Conservation (phyloP, 2,113 vertebrate genomes). For the Nycticorax nycticorax region DNA sequence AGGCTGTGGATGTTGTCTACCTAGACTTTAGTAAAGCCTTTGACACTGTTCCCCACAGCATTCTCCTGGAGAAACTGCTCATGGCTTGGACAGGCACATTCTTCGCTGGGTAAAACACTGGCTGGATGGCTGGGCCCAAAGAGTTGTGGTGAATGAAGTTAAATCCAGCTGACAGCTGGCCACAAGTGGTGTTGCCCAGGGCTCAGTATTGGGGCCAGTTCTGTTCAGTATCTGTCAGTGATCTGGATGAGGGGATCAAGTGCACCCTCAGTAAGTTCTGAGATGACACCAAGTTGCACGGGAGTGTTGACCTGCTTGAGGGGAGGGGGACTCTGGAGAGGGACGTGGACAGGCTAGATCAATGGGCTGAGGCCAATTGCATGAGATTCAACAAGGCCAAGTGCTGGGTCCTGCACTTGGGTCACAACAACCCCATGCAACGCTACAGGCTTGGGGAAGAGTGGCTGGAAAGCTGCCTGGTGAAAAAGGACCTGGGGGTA, state of each 20-base stretch:
- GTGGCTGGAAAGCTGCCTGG: neutral
- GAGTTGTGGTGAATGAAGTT: neutral
- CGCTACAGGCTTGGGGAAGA: neutral
- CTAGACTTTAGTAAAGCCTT: neutral
- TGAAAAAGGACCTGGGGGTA: neutral
- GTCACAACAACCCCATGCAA: neutral
- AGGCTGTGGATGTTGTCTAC: neutral
- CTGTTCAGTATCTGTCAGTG: neutral
- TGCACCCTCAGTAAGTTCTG: neutral
- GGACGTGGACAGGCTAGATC: neutral
- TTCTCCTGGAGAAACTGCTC: neutral
- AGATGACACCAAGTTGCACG: neutral
- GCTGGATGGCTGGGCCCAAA: accelerated
- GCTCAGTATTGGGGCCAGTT: neutral
- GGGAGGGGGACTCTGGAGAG: neutral
- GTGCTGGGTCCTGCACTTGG: accelerated
- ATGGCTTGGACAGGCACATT: accelerated
- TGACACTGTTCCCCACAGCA: neutral
- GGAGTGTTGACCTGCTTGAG: neutral
- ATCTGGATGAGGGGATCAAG: accelerated
- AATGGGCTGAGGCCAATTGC: accelerated
- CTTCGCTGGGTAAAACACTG: neutral
- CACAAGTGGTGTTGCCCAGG: neutral
- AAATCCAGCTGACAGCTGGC: neutral
- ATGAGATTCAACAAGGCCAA: neutral